Base-by-base conservation (phyloP, 1,140 invertebrate species). In the Galleria mellonella region DNA sequence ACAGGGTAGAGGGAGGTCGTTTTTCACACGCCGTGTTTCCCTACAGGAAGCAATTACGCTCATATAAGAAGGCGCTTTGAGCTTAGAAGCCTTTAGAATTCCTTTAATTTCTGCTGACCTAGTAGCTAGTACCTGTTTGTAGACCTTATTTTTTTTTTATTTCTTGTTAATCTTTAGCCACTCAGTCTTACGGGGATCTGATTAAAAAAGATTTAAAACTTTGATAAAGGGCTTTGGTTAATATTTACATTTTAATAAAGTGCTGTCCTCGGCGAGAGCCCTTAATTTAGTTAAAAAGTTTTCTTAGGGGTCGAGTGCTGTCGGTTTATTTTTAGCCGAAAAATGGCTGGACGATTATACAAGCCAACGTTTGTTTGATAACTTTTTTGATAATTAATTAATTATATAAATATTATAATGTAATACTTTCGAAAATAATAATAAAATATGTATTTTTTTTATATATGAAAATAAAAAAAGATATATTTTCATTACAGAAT, bases 11-110 rank as follows among this genome's bases (percentile, higher is more conserved):
- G 40, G 42, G 31, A 23, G 48, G 44, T 47, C 41, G 48, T 56
- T 48, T 47, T 56, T 49, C 48, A 51, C 54, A 51, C 54, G 45
- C 43, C 37, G 48, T 42, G 49, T 51, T 51, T 48, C 48, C 40
- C 40, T 46, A 44, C 54, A 47, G 48, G 54, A 56, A 56, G 48
- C 45, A 56, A 56, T 55, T 55, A 55, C 45, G 41, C 28, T 43
- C 43, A 43, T 47, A 47, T 27, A 47, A 37, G 39, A 51, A 32
- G 32, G 43, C 33, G 38, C 49, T 50, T 43, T 47, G 48, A 45
- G 14, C 35, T 23, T 37, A 2, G 7, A 12, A 15, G 12, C 15
- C 37, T 47, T 43, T 51, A 15, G 43, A 43, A 38, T 43, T 41
- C n/a, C 44, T 39, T 48, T 45, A 54, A 49, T 54, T 54, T 54